Percentiles rank a stretch among this genome's conserved stretches.
phyloP scores from a whole-genome alignment of 2,888 invertebrate species.

The Galerucella nymphaeae region DNA sequence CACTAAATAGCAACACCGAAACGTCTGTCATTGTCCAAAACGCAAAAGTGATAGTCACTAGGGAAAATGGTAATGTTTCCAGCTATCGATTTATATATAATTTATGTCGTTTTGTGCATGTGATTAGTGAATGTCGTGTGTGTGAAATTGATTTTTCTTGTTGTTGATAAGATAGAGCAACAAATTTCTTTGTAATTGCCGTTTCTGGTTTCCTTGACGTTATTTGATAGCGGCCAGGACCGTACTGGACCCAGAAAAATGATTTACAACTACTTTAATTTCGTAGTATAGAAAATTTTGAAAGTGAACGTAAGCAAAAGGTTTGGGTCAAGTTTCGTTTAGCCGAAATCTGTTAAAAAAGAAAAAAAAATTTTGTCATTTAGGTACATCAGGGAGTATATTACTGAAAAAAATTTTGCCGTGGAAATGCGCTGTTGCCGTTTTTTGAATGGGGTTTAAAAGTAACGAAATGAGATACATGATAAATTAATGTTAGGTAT shows the following conservation, averaged over 20 bases:
- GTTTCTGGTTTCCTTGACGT: constrained; percentile 7
- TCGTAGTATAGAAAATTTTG: no score
- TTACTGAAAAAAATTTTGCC: no score
- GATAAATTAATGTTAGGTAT: no score
- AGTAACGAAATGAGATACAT: no score
- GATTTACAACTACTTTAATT: background rate
- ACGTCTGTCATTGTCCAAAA: constrained; percentile 60
- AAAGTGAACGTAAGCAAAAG: no score
- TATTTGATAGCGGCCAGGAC: background rate
- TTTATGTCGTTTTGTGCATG: constrained; percentile 6
- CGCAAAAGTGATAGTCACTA: constrained; percentile 48
- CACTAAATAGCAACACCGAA: constrained; percentile 54
- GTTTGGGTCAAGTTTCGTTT: no score
- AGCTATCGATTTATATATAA: background rate
- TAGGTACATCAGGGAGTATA: no score
- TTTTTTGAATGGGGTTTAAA: no score
- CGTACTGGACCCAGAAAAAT: background rate
- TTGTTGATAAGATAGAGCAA: constrained; percentile 32
- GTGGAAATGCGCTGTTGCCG: no score
- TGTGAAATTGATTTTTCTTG: constrained; percentile 35
- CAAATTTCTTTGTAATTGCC: constrained; percentile 21
- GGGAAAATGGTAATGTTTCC: constrained; percentile 48
- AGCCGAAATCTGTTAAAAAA: no score
- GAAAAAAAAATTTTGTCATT: no score
- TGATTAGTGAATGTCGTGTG: constrained; percentile 2